Conservation (phyloP, 37 sponge, comb jelly and placozoan genomes). For the Crambe crambe region DNA sequence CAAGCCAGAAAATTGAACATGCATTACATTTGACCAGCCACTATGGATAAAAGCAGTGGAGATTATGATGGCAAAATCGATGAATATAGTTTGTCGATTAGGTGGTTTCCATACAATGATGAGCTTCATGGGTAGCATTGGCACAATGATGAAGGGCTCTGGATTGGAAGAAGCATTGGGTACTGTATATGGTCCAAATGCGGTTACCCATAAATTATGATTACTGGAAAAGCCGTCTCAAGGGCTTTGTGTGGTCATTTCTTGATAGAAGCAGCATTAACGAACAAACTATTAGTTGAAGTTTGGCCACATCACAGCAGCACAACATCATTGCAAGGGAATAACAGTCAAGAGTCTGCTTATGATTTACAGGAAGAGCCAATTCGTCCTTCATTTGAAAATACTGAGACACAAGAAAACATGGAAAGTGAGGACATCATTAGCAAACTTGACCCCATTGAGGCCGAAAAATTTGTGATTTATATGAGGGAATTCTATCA, state of each 20-base stretch:
- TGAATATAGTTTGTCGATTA: constrained; percentile 20
- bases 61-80: too few species aligned
- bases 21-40: constrained; percentile 34
- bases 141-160: constrained; percentile 18
- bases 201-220: constrained; percentile 28
- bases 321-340: too few species aligned
- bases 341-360: too few species aligned
- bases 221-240: constrained; percentile 32
- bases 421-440: too few species aligned
- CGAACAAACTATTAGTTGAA: too few species aligned
- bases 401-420: too few species aligned
- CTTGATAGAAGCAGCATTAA: constrained; percentile 47
- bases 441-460: neutral
- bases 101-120: constrained; percentile 42
- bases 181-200: constrained; percentile 35
- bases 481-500: neutral
- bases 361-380: too few species aligned
- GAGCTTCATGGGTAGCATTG: constrained; percentile 20
- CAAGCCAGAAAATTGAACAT: constrained; percentile 7
- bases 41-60: constrained; percentile 45
- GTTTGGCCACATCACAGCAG: too few species aligned
- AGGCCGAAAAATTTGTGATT: neutral
- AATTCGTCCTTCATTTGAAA: too few species aligned
- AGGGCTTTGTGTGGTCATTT: constrained; percentile 43
- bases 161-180: constrained; percentile 28